Percentiles rank a stretch among this genome's conserved stretches.
Conservation (phyloP, 2,888 invertebrate genomes). For the Drosophila kambysellisi region DNA sequence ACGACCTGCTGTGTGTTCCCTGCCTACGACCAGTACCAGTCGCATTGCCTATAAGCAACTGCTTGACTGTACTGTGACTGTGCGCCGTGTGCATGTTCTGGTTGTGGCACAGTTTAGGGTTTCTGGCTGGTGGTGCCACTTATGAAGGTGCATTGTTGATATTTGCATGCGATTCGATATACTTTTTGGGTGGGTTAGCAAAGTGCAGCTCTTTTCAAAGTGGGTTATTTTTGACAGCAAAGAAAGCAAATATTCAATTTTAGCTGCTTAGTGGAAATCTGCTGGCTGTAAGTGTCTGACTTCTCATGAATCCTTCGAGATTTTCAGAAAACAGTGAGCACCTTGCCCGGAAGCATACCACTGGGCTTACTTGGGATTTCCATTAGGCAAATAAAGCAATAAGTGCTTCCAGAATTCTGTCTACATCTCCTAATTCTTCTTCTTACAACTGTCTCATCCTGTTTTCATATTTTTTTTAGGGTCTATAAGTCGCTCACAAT, state of each 20-base stretch:
- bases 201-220: slow-evolving; percentile 14
- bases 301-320: not conserved
- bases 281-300: not conserved
- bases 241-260: not conserved
- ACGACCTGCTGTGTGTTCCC: slow-evolving; percentile 16
- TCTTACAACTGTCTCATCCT: slow-evolving; percentile 8
- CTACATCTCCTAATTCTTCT: not conserved
- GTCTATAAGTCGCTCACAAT: slow-evolving; percentile 41
- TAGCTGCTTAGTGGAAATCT: not conserved
- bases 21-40: slow-evolving; percentile 7
- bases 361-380: slow-evolving; percentile 5
- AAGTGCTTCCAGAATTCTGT: not conserved
- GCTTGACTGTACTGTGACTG: not conserved
- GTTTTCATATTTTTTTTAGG: not conserved
- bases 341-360: not conserved
- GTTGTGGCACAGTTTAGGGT: slow-evolving; percentile 1
- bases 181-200: slow-evolving; percentile 10
- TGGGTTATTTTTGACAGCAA: not conserved
- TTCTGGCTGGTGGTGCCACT: slow-evolving; percentile 14
- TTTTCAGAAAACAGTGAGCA: not conserved
- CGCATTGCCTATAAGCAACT: slow-evolving; percentile 25
- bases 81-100: slow-evolving; percentile 21
- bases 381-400: slow-evolving; percentile 6
- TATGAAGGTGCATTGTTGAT: slow-evolving; percentile 35
- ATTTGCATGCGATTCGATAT: slow-evolving; percentile 44